A percentile compares a stretch with the other conserved stretches of the same genome.
phyloP scores from a whole-genome alignment of 2,888 invertebrate genomes.

The Drosophila stalkeri region DNA sequence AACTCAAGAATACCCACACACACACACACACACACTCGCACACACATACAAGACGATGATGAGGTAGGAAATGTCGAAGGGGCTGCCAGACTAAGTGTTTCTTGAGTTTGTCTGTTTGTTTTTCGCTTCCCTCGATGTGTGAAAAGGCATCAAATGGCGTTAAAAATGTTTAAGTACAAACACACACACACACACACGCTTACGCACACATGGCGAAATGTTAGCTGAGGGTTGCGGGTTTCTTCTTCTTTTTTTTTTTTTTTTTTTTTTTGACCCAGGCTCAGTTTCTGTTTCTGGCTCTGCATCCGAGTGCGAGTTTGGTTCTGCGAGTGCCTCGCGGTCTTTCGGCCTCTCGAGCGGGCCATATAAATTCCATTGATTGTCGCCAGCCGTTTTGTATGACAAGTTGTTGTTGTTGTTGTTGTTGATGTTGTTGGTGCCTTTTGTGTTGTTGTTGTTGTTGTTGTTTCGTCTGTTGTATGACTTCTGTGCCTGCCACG shows the following conservation, averaged over 20 bases:
- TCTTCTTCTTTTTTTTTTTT: not conserved
- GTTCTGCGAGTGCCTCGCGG: conserved; percentile 12
- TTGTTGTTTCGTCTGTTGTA: conserved; percentile 62
- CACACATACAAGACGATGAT: conserved; percentile 24
- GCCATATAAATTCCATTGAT: conserved; percentile 77
- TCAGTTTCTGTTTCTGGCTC: conserved; percentile 29
- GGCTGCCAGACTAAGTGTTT: conserved; percentile 71
- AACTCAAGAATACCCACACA: conserved; percentile 46
- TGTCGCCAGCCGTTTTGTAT: conserved; percentile 78
- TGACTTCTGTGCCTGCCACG: conserved; percentile 75
- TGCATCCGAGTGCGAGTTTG: conserved; percentile 21
- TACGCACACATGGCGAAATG: conserved; percentile 17
- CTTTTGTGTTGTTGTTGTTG: conserved; percentile 45
- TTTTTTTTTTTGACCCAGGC: conserved; percentile 35
- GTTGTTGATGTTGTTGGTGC: conserved; percentile 40
- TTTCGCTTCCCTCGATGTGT: conserved; percentile 70
- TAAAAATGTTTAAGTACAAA: conserved; percentile 76
- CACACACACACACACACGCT: conserved; percentile 33
- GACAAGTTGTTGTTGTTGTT: conserved; percentile 60
- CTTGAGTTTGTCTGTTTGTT: conserved; percentile 71
- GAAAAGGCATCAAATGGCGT: conserved; percentile 81
- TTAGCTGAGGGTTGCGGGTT: conserved; percentile 20
- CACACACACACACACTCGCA: conserved; percentile 17
- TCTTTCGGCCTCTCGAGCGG: conserved; percentile 6
- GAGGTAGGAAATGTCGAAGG: conserved; percentile 29